Conservation (phyloP, 64 coral and sea anemone species). For the Orbicella faveolata region DNA sequence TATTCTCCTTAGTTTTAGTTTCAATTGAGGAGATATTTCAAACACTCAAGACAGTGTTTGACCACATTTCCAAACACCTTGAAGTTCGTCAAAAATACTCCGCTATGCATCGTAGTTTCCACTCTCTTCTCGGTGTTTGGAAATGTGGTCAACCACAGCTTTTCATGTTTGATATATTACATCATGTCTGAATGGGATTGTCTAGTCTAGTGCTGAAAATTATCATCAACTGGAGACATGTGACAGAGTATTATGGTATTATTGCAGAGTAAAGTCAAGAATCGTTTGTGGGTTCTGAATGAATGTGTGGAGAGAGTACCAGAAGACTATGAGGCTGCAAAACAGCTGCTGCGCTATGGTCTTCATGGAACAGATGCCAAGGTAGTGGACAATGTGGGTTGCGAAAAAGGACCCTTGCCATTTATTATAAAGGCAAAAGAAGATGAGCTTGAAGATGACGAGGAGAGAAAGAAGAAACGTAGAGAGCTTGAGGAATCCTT, state of each 20-base stretch:
- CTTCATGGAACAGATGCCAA: slow-evolving; percentile 79
- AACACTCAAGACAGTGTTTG: too few relatives aligned
- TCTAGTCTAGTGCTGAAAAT: too few relatives aligned
- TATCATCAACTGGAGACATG: too few relatives aligned
- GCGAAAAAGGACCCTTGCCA: slow-evolving; percentile 47
- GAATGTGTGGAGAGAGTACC: slow-evolving; percentile 96
- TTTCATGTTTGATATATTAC: too few relatives aligned
- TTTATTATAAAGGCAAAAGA: slow-evolving; percentile 68
- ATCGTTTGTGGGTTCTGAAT: slow-evolving; percentile 96
- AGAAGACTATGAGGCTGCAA: slow-evolving; percentile 83
- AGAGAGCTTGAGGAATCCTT: slow-evolving; percentile 60
- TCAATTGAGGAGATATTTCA: too few relatives aligned
- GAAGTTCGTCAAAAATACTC: too few relatives aligned
- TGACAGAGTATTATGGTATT: neutral
- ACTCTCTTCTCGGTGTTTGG: too few relatives aligned
- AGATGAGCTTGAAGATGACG: slow-evolving; percentile 45
- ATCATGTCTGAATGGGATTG: too few relatives aligned
- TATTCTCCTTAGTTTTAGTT: too few relatives aligned
- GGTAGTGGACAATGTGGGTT: slow-evolving; percentile 57
- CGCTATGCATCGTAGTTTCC: too few relatives aligned
- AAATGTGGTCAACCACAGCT: too few relatives aligned
- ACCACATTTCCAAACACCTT: too few relatives aligned
- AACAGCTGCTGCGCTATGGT: slow-evolving; percentile 84
- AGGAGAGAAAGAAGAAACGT: slow-evolving; percentile 27
- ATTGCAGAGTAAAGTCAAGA: slow-evolving; percentile 93